Evolutionary conservation across 2,888 invertebrate genomes (phyloP), one percentile per base, ranked within the genome.

Genomic region (Sphaeridia pumilis): DNA sequence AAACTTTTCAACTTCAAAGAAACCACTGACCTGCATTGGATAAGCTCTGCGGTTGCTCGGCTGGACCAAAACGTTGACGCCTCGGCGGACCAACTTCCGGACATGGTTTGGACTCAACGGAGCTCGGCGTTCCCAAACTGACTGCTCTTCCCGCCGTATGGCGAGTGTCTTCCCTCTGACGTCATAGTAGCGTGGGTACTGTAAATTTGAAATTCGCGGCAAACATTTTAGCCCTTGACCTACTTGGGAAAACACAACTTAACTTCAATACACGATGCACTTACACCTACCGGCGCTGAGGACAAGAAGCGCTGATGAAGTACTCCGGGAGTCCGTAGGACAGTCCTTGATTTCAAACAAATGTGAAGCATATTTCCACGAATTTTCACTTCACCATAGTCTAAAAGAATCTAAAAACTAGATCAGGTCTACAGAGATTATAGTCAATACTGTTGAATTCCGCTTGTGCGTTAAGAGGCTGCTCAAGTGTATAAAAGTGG

Each of bases 1-100:
- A n/a, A n/a, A n/a, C n/a, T n/a, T n/a, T n/a, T n/a, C n/a, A n/a
- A n/a, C n/a, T n/a, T n/a, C n/a, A n/a, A n/a, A n/a, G n/a, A 3
- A 34, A 5, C 25, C 4, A 21, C 3, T 34, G 17, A 49, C 87
- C 79, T 94, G 90, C 80, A 95, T 93, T 1, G 97, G 95, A 73
- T 95, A 98, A 0, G 98, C 94, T 46, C 98, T 76, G 58, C 98
- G 76, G 71, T 99, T 98, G 53, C 95, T 95, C 0, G 98, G 97
- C 69, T 99, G 98, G 0, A 99, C 93, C 46, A 98, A 84, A 46
- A 99, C 95, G 71, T 87, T 87, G 41, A 94, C 84, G 2, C 93
- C 92, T 64, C 83, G 78, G 60, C 84, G 79, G 22, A 89, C 86
- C 63, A 99, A 74, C 61, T 85, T 82, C 65, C 84, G 81, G 5